phyloP scores from a whole-genome alignment of 2,113 vertebrate species.

The Stegostoma tigrinum region DNA sequence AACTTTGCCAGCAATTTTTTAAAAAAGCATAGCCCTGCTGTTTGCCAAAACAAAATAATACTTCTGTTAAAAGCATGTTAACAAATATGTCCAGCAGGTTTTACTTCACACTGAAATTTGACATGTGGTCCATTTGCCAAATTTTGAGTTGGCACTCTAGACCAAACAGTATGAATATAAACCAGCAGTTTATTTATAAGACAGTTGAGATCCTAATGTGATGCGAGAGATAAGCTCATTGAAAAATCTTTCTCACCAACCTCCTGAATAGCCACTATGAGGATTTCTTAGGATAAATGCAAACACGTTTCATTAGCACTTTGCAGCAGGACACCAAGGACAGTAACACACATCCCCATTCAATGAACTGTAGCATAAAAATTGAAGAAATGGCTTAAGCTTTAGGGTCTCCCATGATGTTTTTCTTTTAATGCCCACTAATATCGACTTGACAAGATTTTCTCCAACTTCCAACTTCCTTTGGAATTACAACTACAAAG shows the following conservation, averaged over 20 bases:
- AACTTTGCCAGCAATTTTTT: background rate
- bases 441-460: background rate
- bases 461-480: background rate
- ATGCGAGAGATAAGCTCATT: no score
- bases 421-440: background rate
- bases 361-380: background rate
- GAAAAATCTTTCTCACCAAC: background rate
- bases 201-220: no score
- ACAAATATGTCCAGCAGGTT: background rate
- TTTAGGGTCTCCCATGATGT: background rate
- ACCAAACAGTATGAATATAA: no score
- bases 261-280: background rate
- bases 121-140: background rate
- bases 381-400: background rate
- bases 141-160: background rate
- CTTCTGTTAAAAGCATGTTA: background rate
- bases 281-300: background rate
- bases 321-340: background rate
- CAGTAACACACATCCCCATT: background rate
- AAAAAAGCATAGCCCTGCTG: background rate
- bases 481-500: no score
- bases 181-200: no score
- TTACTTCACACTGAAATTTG: background rate
- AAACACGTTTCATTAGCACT: no score
- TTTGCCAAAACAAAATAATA: background rate